phyloP scores from a whole-genome alignment of 2,797 vertebrate species.

The Sebastes paucispinis region DNA sequence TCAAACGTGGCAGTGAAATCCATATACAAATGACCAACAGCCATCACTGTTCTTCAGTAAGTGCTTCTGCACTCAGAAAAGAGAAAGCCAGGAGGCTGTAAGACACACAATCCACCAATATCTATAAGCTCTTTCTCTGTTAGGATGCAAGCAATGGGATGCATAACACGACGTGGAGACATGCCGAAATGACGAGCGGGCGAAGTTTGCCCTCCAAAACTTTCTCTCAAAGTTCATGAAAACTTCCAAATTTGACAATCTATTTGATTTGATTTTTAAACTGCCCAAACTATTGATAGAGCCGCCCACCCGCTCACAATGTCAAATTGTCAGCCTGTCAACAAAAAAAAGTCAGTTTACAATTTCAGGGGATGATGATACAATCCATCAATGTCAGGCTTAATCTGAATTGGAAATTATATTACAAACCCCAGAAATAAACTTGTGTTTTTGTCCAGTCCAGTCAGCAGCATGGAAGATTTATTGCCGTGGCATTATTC shows the following conservation, averaged over 20 bases:
- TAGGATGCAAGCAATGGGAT: neutral
- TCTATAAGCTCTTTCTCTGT: constrained; percentile 24
- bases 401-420: constrained; percentile 78
- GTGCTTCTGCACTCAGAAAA: constrained; percentile 39
- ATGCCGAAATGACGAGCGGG: neutral
- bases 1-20: constrained; percentile 77
- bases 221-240: constrained; percentile 41
- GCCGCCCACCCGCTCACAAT: constrained; percentile 58
- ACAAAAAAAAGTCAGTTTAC: constrained; percentile 69
- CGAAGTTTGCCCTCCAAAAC: constrained; percentile 34
- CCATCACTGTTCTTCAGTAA: constrained; percentile 56
- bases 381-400: constrained; percentile 80
- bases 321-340: constrained; percentile 67
- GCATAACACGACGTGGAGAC: neutral
- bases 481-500: constrained; percentile 79
- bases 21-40: constrained; percentile 75
- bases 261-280: constrained; percentile 52
- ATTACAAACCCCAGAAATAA: constrained; percentile 66
- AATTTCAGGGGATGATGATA: constrained; percentile 70
- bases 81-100: constrained; percentile 42
- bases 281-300: constrained; percentile 38
- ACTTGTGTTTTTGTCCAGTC: constrained; percentile 62
- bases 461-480: constrained; percentile 74
- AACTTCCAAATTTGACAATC: constrained; percentile 53
- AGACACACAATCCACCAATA: constrained; percentile 41